These are phyloP conservation scores for Cosmorhoe ocellata DNA, from an alignment of 2,888 invertebrate species.

Conservation along the genomic window DNA sequence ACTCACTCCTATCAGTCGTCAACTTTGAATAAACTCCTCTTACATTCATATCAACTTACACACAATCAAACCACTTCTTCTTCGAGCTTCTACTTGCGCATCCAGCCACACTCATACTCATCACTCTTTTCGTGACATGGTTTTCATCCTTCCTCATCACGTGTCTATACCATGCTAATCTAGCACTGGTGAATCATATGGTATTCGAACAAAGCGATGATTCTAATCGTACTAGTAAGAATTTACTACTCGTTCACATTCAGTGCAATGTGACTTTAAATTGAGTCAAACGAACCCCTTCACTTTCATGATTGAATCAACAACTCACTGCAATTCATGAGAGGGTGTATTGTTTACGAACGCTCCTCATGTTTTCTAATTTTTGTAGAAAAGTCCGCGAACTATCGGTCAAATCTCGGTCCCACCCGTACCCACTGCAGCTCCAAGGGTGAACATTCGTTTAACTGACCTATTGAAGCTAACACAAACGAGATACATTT, in stretches of 20 bases:
- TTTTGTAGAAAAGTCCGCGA: conserved; percentile 44
- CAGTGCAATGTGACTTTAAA: conserved; percentile 2
- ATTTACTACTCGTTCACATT: neutral
- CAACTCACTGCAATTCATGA: conserved; percentile 23
- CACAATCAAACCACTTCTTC: too few relatives aligned
- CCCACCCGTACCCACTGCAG: conserved; percentile 56
- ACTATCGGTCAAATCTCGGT: conserved; percentile 70
- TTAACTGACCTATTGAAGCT: conserved; percentile 65
- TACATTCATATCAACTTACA: too few relatives aligned
- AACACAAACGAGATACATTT: conserved; percentile 20
- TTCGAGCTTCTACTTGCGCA: too few relatives aligned
- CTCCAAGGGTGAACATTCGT: conserved; percentile 62
- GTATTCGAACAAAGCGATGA: neutral
- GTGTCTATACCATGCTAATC: too few relatives aligned
- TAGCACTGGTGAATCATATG: too few relatives aligned
- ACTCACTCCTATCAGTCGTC: too few relatives aligned
- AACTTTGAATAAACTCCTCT: too few relatives aligned
- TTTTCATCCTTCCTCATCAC: too few relatives aligned
- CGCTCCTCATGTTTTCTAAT: conserved; percentile 46
- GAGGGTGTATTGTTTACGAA: conserved; percentile 34
- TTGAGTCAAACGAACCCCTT: conserved; percentile 17
- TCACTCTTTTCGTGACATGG: too few relatives aligned
- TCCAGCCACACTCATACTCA: too few relatives aligned
- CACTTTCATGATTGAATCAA: conserved; percentile 38
- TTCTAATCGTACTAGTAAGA: neutral